Conservation (phyloP, 2,113 vertebrate genomes). For the Edolisoma coerulescens region DNA sequence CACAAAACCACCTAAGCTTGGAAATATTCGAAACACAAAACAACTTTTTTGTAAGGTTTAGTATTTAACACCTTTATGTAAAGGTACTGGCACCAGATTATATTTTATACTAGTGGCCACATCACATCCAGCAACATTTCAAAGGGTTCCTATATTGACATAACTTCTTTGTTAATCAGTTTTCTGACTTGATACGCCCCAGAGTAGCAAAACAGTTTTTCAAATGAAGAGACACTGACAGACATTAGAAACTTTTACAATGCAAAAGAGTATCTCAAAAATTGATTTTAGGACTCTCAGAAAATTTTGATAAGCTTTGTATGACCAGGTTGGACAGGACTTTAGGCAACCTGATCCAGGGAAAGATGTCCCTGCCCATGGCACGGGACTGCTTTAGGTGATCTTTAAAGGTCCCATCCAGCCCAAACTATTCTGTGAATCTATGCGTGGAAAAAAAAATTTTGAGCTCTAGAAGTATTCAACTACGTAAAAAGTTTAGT, state of each 20-base stretch:
- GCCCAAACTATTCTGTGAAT: background rate
- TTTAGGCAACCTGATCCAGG: background rate
- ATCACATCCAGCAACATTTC: background rate
- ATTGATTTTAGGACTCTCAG: background rate
- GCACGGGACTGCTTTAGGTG: background rate
- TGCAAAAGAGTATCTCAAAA: background rate
- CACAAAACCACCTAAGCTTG: background rate
- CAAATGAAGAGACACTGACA: background rate
- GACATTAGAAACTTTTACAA: background rate
- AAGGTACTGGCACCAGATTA: background rate
- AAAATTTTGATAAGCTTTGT: background rate
- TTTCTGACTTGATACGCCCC: background rate
- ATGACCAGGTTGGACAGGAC: background rate
- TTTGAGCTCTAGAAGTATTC: background rate
- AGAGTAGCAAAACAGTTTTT: background rate
- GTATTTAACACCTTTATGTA: constrained; percentile 37
- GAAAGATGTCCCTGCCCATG: background rate
- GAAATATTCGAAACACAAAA: background rate
- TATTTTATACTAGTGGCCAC: background rate
- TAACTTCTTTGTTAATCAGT: background rate
- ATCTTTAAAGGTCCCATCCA: background rate
- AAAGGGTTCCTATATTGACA: background rate
- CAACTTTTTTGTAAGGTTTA: constrained; percentile 20
- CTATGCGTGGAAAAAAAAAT: background rate
- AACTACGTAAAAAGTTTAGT: background rate